phyloP scores from a whole-genome alignment of 2,888 invertebrate genomes.

The Acleris literana region DNA sequence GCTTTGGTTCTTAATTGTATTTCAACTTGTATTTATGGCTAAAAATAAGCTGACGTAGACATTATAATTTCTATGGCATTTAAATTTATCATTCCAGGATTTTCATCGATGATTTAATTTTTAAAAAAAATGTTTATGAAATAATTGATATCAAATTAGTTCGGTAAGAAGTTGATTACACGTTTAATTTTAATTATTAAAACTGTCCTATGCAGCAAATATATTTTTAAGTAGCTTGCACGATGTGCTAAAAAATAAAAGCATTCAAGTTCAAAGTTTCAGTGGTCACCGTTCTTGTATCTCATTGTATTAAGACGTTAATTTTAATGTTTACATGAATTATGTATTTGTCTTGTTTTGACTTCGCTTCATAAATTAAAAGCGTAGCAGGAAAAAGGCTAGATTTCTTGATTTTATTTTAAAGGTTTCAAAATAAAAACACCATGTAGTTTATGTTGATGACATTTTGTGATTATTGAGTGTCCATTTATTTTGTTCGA shows the following conservation, averaged over 20 bases:
- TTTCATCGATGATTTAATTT: fast-evolving
- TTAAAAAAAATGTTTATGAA: no score
- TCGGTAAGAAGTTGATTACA: no score
- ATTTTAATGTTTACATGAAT: slow-evolving; percentile 39
- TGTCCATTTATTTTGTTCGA: not conserved
- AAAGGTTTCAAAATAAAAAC: not conserved
- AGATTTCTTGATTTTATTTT: slow-evolving; percentile 3
- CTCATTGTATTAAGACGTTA: slow-evolving; percentile 39
- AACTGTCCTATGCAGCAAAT: no score
- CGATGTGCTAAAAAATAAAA: not conserved
- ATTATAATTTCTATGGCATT: no score
- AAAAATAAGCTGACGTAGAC: no score
- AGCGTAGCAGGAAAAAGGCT: slow-evolving; percentile 9
- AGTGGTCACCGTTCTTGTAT: slow-evolving; percentile 10
- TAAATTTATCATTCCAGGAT: no score
- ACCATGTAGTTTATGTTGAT: no score
- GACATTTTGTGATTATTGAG: no score
- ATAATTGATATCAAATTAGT: no score
- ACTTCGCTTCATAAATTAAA: slow-evolving; percentile 34
- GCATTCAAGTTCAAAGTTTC: slow-evolving; percentile 8
- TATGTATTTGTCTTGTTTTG: slow-evolving; percentile 32
- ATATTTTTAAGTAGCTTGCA: not conserved
- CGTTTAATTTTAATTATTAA: no score
- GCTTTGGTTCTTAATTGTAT: no score
- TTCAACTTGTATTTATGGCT: no score